Evolutionary conservation across 2,113 vertebrate genomes (phyloP), one percentile per base, ranked within the genome.

Genomic region (Oreochromis niloticus): DNA sequence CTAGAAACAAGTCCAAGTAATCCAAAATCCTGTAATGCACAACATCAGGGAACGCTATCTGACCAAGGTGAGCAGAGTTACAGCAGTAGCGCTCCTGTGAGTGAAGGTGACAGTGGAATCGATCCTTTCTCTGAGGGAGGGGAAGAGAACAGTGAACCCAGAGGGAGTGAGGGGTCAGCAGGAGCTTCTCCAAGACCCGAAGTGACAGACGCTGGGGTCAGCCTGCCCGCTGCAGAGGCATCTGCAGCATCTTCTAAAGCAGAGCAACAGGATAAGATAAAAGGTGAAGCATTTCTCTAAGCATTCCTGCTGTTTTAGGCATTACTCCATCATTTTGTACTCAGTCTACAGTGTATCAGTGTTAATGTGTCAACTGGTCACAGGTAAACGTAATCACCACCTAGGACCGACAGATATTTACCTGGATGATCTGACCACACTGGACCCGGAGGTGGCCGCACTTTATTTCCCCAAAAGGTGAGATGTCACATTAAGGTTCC

Each of bases 391-490:
- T 88, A 97, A 94, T 82, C 94, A 96, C 88, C 97, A 96, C 84
- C 93, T 97, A 63, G 96, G 95, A 63, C 97, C 97, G 16, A 94
- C 96, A 43, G 97, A 96, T 22, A 96, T 98, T 95, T 97, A 98
- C 88, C 89, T 97, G 83, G 97, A 98, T 7, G 98, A 98, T 32
- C 90, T 98, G 36, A 93, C 96, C 5, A 95, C 85, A 10, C 94
- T 97, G 46, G 95, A 97, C 19, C 96, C 97, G 7, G 94, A 97
- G 52, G 94, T 97, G 3, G 96, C 97, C 43, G 96, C 97, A 8
- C 96, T 97, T 14, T 97, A 96, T 95, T 97, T 99, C 88, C 96
- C 97, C 2, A 96, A 96, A 84, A 98, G 97, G 98, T 99, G 52
- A 66, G 57, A 79, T 75, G 83, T 52, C 2, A 30, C 3, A 52